phyloP scores from a whole-genome alignment of 1,140 invertebrate genomes.

The Drosophila micromelanica region DNA sequence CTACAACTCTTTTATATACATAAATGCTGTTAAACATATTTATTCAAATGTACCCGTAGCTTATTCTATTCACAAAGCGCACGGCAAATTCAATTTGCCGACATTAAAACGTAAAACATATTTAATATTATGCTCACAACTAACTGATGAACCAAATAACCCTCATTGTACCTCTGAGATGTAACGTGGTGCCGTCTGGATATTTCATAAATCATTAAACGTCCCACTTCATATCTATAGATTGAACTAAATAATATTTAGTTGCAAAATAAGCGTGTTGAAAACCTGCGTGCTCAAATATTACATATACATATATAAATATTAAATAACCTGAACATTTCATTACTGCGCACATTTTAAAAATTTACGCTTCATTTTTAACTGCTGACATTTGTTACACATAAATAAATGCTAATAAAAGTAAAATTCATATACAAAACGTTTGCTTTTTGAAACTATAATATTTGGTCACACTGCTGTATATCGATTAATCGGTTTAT shows the following conservation, averaged over 20 bases:
- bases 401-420: conserved; percentile 17
- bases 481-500: not conserved
- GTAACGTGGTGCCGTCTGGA: conserved; percentile 38
- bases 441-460: not conserved
- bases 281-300: conserved; percentile 51
- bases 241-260: conserved; percentile 9
- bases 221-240: conserved; percentile 16
- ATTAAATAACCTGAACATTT: conserved; percentile 22
- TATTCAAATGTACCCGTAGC: conserved; percentile 30
- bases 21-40: conserved; percentile 54
- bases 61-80: conserved; percentile 2
- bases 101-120: not conserved
- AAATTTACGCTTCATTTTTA: conserved; percentile 9
- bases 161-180: conserved; percentile 19
- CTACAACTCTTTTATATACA: conserved; percentile 31
- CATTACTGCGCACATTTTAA: conserved; percentile 11
- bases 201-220: conserved; percentile 17
- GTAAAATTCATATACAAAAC: conserved; percentile 5
- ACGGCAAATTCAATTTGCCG: conserved; percentile 39
- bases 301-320: conserved; percentile 18
- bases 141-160: conserved; percentile 2
- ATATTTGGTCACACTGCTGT: conserved; percentile 2
- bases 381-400: conserved; percentile 23
- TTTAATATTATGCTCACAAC: not conserved
- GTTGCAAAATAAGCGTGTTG: conserved; percentile 12